Conservation (phyloP, 1,140 invertebrate species). For the Anoplolepis gracilipes region DNA sequence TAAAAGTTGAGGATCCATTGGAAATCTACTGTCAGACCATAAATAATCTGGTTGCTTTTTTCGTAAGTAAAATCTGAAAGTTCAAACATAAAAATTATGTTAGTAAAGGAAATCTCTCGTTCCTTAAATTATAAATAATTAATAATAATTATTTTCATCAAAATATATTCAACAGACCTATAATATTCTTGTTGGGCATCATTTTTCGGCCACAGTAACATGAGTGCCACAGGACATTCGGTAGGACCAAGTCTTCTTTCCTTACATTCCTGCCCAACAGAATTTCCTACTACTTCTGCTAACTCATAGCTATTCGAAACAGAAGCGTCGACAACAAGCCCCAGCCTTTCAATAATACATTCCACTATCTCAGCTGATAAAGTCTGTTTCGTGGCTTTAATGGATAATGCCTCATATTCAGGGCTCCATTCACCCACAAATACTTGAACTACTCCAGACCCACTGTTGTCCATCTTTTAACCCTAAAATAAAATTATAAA, state of each 20-base stretch:
- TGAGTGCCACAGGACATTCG: slow-evolving; percentile 96
- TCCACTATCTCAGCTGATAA: slow-evolving; percentile 95
- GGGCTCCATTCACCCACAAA: slow-evolving; percentile 95
- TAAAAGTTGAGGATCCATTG: slow-evolving; percentile 95
- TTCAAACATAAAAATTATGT: slow-evolving; percentile 24
- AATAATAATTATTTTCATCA: background rate
- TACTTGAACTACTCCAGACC: slow-evolving; percentile 89
- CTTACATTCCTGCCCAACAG: slow-evolving; percentile 95
- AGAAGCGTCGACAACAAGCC: slow-evolving; percentile 88
- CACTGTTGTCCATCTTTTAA: slow-evolving; percentile 83
- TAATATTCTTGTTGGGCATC: slow-evolving; percentile 86
- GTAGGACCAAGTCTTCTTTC: slow-evolving; percentile 94
- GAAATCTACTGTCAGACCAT: slow-evolving; percentile 93
- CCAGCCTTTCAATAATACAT: slow-evolving; percentile 93
- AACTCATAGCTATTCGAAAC: slow-evolving; percentile 92
- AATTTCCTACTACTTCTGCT: slow-evolving; percentile 95
- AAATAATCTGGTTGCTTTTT: slow-evolving; percentile 92
- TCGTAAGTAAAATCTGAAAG: slow-evolving; percentile 92
- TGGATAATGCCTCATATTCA: slow-evolving; percentile 95
- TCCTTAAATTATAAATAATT: background rate
- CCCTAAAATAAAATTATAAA: slow-evolving; percentile 73
- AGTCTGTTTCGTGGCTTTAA: slow-evolving; percentile 97
- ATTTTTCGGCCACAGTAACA: slow-evolving; percentile 96
- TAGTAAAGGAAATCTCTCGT: background rate
- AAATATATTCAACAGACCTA: slow-evolving; percentile 80